phyloP scores from a whole-genome alignment of 1,140 invertebrate genomes.

The Limonius californicus region DNA sequence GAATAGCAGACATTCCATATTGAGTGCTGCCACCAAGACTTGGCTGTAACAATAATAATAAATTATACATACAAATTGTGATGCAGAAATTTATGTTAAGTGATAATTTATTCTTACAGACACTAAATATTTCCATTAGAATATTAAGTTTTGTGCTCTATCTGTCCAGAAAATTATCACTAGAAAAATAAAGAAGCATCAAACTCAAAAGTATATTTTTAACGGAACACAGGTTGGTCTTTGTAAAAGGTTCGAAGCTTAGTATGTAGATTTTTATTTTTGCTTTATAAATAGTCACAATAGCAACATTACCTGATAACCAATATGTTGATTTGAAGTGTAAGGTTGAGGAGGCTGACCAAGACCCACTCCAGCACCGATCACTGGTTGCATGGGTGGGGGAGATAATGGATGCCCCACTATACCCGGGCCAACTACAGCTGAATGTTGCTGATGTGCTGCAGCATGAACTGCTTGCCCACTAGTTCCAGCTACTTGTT shows the following conservation, averaged over 20 bases:
- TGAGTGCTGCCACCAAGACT: slow-evolving; percentile 49
- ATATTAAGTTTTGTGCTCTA: neutral
- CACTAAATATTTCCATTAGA: neutral
- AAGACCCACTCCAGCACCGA: slow-evolving; percentile 38
- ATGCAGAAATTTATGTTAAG: neutral
- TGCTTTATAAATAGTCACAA: too few relatives aligned
- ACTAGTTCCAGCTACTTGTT: slow-evolving; percentile 56
- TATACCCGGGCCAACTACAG: slow-evolving; percentile 51
- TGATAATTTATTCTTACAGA: too few relatives aligned
- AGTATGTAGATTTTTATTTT: too few relatives aligned
- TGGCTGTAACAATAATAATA: slow-evolving; percentile 31
- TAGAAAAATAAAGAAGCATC: too few relatives aligned
- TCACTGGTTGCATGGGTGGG: slow-evolving; percentile 51
- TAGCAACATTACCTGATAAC: slow-evolving; percentile 60
- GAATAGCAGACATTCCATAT: slow-evolving; percentile 75
- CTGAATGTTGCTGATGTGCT: slow-evolving; percentile 39
- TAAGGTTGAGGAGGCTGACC: slow-evolving; percentile 44
- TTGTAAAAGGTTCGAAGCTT: too few relatives aligned
- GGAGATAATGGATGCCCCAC: slow-evolving; percentile 59
- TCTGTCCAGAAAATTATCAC: neutral
- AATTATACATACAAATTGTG: too few relatives aligned
- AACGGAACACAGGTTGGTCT: too few relatives aligned
- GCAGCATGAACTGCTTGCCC: slow-evolving; percentile 40
- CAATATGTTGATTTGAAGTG: slow-evolving; percentile 53
- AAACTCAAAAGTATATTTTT: too few relatives aligned